phyloP scores from a whole-genome alignment of 2,888 invertebrate genomes.

The Spicauda simplicius region DNA sequence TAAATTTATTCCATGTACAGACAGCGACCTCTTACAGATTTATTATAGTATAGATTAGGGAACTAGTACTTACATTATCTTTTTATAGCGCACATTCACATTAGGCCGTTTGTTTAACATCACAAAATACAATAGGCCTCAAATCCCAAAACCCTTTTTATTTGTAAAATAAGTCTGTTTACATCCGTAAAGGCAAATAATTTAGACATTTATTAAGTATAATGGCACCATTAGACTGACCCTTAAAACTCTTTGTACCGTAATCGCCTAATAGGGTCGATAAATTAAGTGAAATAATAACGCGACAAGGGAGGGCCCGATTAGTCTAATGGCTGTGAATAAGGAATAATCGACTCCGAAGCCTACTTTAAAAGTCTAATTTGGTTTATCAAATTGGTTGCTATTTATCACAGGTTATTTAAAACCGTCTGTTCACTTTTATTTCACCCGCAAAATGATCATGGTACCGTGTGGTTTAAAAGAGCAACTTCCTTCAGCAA shows the following conservation, averaged over 20 bases:
- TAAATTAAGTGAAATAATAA: slow-evolving; percentile 38
- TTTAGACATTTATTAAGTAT: slow-evolving; percentile 18
- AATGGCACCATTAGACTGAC: slow-evolving; percentile 24
- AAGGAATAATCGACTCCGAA: slow-evolving; percentile 1
- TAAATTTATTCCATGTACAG: too few species aligned
- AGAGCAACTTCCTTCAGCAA: too few species aligned
- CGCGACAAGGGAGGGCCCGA: slow-evolving; percentile 32
- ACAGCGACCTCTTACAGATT: too few species aligned
- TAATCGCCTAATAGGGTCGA: slow-evolving; percentile 38
- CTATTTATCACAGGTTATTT: neutral
- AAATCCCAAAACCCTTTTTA: neutral
- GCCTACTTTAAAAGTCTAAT: slow-evolving; percentile 1
- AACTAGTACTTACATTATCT: too few species aligned
- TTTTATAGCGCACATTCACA: too few species aligned
- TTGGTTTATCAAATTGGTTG: neutral
- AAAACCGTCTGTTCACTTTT: too few species aligned
- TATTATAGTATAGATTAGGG: too few species aligned
- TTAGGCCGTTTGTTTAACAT: neutral
- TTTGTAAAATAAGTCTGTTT: neutral
- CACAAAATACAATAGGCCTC: neutral
- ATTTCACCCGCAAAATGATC: too few species aligned
- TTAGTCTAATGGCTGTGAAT: slow-evolving; percentile 8
- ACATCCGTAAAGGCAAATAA: slow-evolving; percentile 5
- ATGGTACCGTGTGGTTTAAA: too few species aligned
- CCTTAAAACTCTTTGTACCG: slow-evolving; percentile 31